phyloP scores from a whole-genome alignment of 1,140 invertebrate genomes.

The Nylanderia fulva region DNA sequence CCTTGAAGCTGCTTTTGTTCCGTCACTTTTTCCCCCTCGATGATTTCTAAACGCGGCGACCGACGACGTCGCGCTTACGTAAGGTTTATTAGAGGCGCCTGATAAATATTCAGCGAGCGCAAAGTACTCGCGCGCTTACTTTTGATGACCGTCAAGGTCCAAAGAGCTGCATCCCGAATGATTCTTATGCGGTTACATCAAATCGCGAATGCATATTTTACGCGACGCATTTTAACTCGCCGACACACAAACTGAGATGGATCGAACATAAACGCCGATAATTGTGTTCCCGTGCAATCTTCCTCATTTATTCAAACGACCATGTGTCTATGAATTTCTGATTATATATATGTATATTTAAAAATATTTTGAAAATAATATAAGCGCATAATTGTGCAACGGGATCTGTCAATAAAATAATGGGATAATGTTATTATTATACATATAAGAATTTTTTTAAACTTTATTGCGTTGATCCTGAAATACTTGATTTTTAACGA shows the following conservation, averaged over 20 bases:
- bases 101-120: slow-evolving; percentile 46
- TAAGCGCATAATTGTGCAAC: neutral
- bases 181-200: slow-evolving; percentile 1
- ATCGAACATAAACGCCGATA: slow-evolving; percentile 24
- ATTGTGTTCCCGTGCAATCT: neutral
- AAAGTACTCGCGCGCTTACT: neutral
- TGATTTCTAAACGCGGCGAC: neutral
- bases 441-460: neutral
- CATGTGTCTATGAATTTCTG: slow-evolving; percentile 21
- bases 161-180: neutral
- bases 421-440: neutral
- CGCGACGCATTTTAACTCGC: slow-evolving; percentile 13
- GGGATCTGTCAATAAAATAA: neutral
- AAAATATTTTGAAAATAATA: neutral
- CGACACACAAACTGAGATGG: neutral
- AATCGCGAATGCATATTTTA: slow-evolving; percentile 11
- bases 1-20: slow-evolving; percentile 31
- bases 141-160: neutral
- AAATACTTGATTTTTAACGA: neutral
- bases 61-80: neutral
- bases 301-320: slow-evolving; percentile 19
- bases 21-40: slow-evolving; percentile 10
- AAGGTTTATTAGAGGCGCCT: slow-evolving; percentile 23
- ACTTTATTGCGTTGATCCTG: neutral
- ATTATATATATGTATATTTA: neutral